A percentile compares a stretch with the other conserved stretches of the same genome.
phyloP scores from a whole-genome alignment of 2,113 vertebrate species.

The Aegithalos caudatus region DNA sequence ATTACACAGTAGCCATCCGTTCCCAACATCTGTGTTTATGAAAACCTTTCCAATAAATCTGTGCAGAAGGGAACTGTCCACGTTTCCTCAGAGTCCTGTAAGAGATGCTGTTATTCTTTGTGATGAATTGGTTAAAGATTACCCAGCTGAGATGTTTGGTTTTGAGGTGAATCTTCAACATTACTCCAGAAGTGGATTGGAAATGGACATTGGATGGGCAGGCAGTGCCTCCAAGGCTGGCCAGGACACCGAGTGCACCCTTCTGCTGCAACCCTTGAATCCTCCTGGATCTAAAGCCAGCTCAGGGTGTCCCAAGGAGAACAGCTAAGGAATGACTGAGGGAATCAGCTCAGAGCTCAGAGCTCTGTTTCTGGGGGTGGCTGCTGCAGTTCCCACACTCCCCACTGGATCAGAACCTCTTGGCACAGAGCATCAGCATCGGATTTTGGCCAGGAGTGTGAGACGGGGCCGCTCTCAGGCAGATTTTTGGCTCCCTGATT shows the following conservation, averaged over 20 bases:
- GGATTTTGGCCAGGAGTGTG: rapidly evolving
- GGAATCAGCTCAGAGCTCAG: neutral
- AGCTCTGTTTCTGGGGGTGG: neutral
- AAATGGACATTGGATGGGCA: neutral
- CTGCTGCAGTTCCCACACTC: neutral
- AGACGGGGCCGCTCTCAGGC: rapidly evolving
- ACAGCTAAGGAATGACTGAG: neutral
- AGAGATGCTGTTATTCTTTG: neutral
- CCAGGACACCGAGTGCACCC: rapidly evolving
- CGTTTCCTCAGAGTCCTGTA: neutral
- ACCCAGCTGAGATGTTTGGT: neutral
- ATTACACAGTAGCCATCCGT: conserved; percentile 67
- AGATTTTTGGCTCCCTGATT: neutral
- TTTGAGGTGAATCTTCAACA: neutral
- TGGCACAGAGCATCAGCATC: rapidly evolving
- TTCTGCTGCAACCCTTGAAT: neutral
- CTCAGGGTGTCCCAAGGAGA: neutral
- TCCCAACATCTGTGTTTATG: conserved; percentile 68
- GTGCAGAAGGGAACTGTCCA: conserved; percentile 44
- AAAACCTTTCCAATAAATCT: conserved; percentile 56
- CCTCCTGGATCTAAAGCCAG: neutral
- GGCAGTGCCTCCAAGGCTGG: neutral
- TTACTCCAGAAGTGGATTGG: neutral
- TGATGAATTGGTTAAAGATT: neutral
- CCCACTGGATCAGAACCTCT: neutral